These are phyloP conservation scores for Halichondria panicea DNA, from an alignment of 37 sponge, comb jelly and placozoan species.

Conservation along the genomic window DNA sequence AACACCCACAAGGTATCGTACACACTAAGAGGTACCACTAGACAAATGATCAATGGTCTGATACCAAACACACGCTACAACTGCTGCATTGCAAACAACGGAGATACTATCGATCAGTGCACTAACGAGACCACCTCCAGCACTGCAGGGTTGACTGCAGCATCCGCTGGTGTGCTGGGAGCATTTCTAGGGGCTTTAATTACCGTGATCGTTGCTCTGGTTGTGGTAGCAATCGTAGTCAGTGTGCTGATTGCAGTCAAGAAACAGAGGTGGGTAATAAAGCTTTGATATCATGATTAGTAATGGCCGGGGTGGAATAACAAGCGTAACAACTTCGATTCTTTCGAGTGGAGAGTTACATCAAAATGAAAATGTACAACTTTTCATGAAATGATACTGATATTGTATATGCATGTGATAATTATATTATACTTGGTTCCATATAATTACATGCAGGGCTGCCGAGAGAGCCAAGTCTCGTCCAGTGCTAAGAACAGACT, in stretches of 20 bases:
- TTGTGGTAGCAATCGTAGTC: neutral
- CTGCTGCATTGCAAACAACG: constrained; percentile 1
- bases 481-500: neutral
- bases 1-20: too few species aligned
- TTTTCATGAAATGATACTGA: neutral
- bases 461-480: neutral
- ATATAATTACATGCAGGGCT: neutral
- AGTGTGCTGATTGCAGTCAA: neutral
- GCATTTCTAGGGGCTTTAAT: constrained; percentile 4
- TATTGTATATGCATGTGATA: neutral
- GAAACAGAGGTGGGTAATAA: neutral
- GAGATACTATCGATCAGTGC: neutral
- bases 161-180: constrained; percentile 10
- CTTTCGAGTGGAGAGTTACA: too few species aligned
- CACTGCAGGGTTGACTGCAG: neutral
- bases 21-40: too few species aligned
- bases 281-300: neutral
- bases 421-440: neutral
- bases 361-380: neutral
- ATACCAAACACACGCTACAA: constrained; percentile 7
- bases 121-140: neutral
- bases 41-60: neutral
- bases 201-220: neutral
- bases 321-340: too few species aligned
- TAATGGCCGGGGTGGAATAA: too few species aligned